These are phyloP conservation scores for Novumbra hubbsi DNA, from an alignment of 2,797 vertebrate species.

Conservation along the genomic window DNA sequence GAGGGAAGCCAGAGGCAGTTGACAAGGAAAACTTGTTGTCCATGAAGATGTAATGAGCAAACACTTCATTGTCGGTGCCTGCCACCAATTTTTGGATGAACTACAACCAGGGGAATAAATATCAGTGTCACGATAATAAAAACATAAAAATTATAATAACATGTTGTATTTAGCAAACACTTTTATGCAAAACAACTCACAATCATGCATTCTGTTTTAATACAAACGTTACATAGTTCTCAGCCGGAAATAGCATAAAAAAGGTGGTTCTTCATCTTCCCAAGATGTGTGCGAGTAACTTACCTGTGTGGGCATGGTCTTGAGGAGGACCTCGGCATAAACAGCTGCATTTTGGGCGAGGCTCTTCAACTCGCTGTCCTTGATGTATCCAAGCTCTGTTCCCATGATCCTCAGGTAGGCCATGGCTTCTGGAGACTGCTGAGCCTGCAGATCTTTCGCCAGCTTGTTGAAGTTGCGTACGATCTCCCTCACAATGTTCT, in stretches of 20 bases:
- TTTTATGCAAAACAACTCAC: neutral
- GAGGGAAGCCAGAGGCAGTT: constrained; percentile 85
- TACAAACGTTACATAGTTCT: neutral
- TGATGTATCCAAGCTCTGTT: constrained; percentile 87
- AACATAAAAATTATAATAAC: neutral
- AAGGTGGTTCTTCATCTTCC: neutral
- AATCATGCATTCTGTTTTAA: neutral
- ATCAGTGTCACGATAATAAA: constrained; percentile 5
- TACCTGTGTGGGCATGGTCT: constrained; percentile 51
- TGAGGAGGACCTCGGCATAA: constrained; percentile 48
- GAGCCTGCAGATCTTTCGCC: constrained; percentile 77
- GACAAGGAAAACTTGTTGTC: constrained; percentile 89
- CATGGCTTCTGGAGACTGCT: constrained; percentile 82
- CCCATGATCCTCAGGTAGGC: constrained; percentile 88
- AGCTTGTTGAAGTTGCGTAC: constrained; percentile 81
- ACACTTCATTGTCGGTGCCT: constrained; percentile 77
- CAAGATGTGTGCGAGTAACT: neutral
- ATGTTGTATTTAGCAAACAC: neutral
- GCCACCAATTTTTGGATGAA: constrained; percentile 68
- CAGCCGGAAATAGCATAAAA: neutral
- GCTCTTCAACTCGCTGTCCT: constrained; percentile 76
- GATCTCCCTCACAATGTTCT: constrained; percentile 81
- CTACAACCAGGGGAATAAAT: constrained; percentile 59
- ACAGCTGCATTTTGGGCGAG: constrained; percentile 59
- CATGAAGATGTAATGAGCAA: constrained; percentile 94